phyloP scores from a whole-genome alignment of 2,888 invertebrate species.

The Aporophyla lueneburgensis region DNA sequence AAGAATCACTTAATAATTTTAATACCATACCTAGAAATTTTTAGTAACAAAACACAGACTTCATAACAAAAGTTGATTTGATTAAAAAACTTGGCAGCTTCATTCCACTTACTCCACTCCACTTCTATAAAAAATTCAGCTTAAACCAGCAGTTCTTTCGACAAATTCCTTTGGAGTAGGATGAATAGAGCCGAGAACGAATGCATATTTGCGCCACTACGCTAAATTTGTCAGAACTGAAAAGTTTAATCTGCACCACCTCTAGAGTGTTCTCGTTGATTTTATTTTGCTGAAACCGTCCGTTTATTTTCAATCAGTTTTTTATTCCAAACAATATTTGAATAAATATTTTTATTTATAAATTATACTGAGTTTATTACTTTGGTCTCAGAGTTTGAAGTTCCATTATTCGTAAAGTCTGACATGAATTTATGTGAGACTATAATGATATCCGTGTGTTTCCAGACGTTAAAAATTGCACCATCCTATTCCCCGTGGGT shows the following conservation, averaged over 20 bases:
- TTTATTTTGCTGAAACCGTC: slow-evolving; percentile 23
- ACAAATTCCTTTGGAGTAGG: slow-evolving; percentile 1
- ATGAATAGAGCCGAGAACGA: slow-evolving; percentile 1
- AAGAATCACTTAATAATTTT: too few relatives aligned
- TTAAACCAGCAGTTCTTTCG: neutral
- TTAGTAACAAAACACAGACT: neutral
- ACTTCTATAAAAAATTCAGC: slow-evolving; percentile 28
- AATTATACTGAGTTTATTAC: neutral
- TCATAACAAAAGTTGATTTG: slow-evolving; percentile 6
- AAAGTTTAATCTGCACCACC: slow-evolving; percentile 38
- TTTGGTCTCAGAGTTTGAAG: neutral
- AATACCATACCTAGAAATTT: too few relatives aligned
- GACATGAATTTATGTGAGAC: too few relatives aligned
- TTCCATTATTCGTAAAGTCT: neutral
- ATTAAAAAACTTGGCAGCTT: slow-evolving; percentile 17
- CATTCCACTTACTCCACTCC: neutral
- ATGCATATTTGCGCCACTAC: slow-evolving; percentile 20
- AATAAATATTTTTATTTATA: neutral
- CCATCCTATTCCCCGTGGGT: too few relatives aligned
- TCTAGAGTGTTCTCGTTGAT: slow-evolving; percentile 23
- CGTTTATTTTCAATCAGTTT: slow-evolving; percentile 1
- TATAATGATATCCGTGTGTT: too few relatives aligned
- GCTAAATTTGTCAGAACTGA: slow-evolving; percentile 10
- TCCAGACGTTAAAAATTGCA: too few relatives aligned
- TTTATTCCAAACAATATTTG: too few relatives aligned